These are phyloP conservation scores for Drosophila setosimentum DNA, from an alignment of 2,888 invertebrate species.

Conservation along the genomic window DNA sequence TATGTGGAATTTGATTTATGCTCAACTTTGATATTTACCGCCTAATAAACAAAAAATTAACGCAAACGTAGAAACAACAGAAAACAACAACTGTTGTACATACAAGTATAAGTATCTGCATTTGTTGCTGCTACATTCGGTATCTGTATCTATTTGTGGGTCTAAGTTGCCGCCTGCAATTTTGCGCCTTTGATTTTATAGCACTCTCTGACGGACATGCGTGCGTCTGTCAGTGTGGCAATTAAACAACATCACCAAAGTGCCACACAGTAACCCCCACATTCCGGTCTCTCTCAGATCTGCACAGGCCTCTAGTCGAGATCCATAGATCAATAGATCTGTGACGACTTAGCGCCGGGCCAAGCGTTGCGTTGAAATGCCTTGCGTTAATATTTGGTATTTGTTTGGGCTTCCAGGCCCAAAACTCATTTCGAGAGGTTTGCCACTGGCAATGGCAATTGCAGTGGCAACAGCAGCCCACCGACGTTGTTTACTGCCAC, in stretches of 20 bases:
- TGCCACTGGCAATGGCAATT: constrained; percentile 31
- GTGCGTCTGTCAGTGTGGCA: constrained; percentile 73
- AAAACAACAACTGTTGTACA: constrained; percentile 23
- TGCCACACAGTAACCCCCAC: constrained; percentile 49
- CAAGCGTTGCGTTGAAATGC: constrained; percentile 67
- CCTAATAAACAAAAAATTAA: constrained; percentile 80
- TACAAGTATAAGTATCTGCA: constrained; percentile 26
- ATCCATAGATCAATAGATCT: constrained; percentile 17
- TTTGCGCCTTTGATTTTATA: constrained; percentile 65
- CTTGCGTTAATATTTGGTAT: constrained; percentile 76
- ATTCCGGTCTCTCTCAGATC: constrained; percentile 12
- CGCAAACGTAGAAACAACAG: constrained; percentile 61
- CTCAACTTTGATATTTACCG: constrained; percentile 81
- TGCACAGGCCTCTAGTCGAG: constrained; percentile 1
- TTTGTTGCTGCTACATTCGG: constrained; percentile 53
- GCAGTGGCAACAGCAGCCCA: constrained; percentile 52
- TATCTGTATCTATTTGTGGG: constrained; percentile 52
- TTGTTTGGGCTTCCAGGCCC: constrained; percentile 70
- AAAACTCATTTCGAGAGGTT: constrained; percentile 43
- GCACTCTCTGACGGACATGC: constrained; percentile 63
- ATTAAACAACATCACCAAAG: constrained; percentile 77
- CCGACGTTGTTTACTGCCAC: constrained; percentile 60
- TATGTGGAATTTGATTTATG: constrained; percentile 72
- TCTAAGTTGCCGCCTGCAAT: constrained; percentile 41
- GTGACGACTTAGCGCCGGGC: constrained; percentile 50